These are phyloP conservation scores for Eristalis pertinax DNA, from an alignment of 2,888 invertebrate species.

Conservation along the genomic window DNA sequence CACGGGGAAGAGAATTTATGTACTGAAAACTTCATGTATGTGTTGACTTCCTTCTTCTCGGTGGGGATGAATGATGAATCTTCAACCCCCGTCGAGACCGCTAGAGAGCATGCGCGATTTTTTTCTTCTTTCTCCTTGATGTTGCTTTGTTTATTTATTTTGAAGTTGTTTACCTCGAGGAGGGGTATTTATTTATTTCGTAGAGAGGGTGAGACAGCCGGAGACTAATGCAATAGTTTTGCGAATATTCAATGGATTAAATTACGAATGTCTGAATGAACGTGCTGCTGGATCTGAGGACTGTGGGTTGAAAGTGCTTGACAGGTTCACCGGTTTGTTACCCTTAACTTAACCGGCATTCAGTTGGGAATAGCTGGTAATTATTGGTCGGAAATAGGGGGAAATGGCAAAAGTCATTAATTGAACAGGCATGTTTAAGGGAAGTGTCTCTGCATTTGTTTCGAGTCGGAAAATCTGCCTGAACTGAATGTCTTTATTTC, in stretches of 20 bases:
- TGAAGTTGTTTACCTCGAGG: not conserved
- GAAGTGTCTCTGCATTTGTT: not conserved
- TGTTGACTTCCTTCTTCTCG: not conserved
- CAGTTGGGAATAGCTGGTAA: not conserved
- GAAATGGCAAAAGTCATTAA: not conserved
- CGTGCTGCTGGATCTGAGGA: not conserved
- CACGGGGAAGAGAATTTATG: not conserved
- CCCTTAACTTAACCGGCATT: not conserved
- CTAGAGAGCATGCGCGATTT: constrained; percentile 30
- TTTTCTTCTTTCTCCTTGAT: not conserved
- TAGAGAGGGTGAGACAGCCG: not conserved
- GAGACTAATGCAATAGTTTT: not conserved
- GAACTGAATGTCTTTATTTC: too few relatives aligned
- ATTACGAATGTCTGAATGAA: not conserved
- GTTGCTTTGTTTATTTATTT: not conserved
- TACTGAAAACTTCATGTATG: constrained; percentile 6
- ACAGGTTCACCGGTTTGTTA: not conserved
- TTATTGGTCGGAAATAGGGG: not conserved
- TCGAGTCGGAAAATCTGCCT: too few relatives aligned
- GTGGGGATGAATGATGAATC: not conserved
- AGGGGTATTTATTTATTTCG: not conserved
- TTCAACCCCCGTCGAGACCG: not conserved
- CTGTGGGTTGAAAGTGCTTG: not conserved
- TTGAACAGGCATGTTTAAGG: not conserved
- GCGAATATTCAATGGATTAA: not conserved